Conservation (phyloP, 2,797 vertebrate genomes). For the Oreortyx pictus region DNA sequence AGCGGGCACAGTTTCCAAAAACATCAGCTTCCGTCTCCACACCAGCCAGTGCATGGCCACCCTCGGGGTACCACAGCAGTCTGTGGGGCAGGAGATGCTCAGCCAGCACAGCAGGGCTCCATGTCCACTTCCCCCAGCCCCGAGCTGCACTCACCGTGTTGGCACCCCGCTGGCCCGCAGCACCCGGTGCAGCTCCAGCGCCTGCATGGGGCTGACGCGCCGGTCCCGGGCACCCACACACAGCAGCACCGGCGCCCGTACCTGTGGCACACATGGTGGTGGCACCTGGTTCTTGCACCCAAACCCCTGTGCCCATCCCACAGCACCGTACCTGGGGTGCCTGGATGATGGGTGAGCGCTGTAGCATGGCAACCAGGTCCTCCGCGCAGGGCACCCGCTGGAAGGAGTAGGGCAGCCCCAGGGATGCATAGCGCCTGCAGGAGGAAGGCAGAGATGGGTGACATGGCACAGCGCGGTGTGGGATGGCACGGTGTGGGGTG, state of each 20-base stretch:
- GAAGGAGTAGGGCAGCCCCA: slow-evolving; percentile 83
- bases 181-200: slow-evolving; percentile 85
- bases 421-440: slow-evolving; percentile 83
- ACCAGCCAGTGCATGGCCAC: slow-evolving; percentile 81
- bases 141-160: slow-evolving; percentile 72
- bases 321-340: slow-evolving; percentile 77
- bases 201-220: slow-evolving; percentile 85
- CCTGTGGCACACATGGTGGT: slow-evolving; percentile 50
- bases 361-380: slow-evolving; percentile 83
- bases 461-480: accelerated
- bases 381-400: slow-evolving; percentile 80
- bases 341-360: slow-evolving; percentile 83
- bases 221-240: slow-evolving; percentile 85
- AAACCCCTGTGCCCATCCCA: accelerated
- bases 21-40: slow-evolving; percentile 82
- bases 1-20: slow-evolving; percentile 83
- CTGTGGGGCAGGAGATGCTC: slow-evolving; percentile 43
- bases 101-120: neutral
- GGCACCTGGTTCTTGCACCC: neutral
- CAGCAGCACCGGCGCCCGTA: slow-evolving; percentile 83
- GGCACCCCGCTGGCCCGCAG: slow-evolving; percentile 83
- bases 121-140: neutral
- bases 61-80: slow-evolving; percentile 86
- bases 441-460: neutral
- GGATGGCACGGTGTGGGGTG: neutral